These are phyloP conservation scores for Formica exsecta DNA, from an alignment of 1,140 invertebrate genomes.

Conservation along the genomic window DNA sequence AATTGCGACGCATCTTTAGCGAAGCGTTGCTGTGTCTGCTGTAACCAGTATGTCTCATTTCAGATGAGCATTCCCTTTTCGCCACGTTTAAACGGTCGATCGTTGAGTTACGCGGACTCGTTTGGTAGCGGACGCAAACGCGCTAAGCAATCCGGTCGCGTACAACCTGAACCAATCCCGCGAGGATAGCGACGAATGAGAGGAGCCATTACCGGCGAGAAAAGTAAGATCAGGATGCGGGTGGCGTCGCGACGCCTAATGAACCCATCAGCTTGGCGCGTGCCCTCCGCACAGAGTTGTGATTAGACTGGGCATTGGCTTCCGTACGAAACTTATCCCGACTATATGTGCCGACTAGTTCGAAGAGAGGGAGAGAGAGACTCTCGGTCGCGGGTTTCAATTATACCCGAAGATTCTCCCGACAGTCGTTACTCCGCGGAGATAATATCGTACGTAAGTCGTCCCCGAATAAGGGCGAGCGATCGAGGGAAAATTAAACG, in stretches of 20 bases:
- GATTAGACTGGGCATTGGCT: conserved; percentile 79
- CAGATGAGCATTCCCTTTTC: background rate
- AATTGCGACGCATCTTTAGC: background rate
- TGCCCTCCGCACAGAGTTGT: conserved; percentile 74
- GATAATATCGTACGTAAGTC: conserved; percentile 31
- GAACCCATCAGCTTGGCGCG: conserved; percentile 77
- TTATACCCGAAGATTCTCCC: conserved; percentile 63
- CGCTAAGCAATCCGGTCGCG: conserved; percentile 77
- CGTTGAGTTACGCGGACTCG: conserved; percentile 42
- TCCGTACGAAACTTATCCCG: conserved; percentile 65
- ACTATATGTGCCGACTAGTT: conserved; percentile 24
- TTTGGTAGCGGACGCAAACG: conserved; percentile 13
- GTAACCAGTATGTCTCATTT: background rate
- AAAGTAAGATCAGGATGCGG: conserved; percentile 78
- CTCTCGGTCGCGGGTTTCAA: conserved; percentile 58
- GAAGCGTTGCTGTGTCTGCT: too few species aligned
- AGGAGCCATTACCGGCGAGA: conserved; percentile 58
- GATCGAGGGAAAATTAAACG: conserved; percentile 37
- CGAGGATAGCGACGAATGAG: conserved; percentile 62
- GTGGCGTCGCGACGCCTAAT: conserved; percentile 76
- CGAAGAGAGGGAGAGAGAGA: background rate
- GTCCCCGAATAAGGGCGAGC: conserved; percentile 15
- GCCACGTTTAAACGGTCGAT: conserved; percentile 17
- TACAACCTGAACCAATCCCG: conserved; percentile 74
- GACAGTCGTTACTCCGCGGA: conserved; percentile 38